Evolutionary conservation across 2,888 invertebrate species (phyloP), one percentile per base, ranked within the genome.

Genomic region (Acrobasis suavella): DNA sequence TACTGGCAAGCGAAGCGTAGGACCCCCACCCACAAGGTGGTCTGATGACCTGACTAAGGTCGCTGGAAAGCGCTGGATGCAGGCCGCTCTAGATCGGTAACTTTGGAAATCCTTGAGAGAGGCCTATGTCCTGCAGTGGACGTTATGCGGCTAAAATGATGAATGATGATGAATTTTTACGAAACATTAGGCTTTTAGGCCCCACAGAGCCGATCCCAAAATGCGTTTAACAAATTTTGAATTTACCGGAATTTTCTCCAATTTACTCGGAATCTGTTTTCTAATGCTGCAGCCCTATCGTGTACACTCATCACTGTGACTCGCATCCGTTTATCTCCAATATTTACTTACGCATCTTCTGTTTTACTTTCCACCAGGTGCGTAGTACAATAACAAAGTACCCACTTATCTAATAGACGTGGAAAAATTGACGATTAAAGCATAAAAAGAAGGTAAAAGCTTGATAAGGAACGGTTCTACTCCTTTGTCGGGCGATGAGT

Each of bases 291-390:
- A 14, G 46, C 46, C 46, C 46, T 14, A 12, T 1, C 46, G 46
- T 3, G 46, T 14, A 56, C 42, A 56, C 17, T 56, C 56, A 56
- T 56, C 56, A 42, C 17, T 12, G 16, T 56, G 56, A 42, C 15
- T 42, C 60, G 46, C 61, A 67, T 51, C 50, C 63, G 65, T 67
- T 69, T 70, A 68, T 64, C 60, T 64, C 38, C 68, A 66, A 65
- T 69, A 69, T 70, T 68, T 69, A 68, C 65, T 67, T 65, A 70
- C 55, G 67, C 63, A 64, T 46, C 49, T 63, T 63, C 67, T 70
- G 65, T 70, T 66, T 16, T 54, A 51, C 58, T 51, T 49, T 56
- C 46, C 56, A 54, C 42, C 66, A 66, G 62, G 62, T 66, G 66
- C 54, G 49, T 56, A 49, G 50, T 58, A 52, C 60, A 51, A 37